Conservation (phyloP, 1,140 invertebrate genomes). For the Vanessa tameamea region DNA sequence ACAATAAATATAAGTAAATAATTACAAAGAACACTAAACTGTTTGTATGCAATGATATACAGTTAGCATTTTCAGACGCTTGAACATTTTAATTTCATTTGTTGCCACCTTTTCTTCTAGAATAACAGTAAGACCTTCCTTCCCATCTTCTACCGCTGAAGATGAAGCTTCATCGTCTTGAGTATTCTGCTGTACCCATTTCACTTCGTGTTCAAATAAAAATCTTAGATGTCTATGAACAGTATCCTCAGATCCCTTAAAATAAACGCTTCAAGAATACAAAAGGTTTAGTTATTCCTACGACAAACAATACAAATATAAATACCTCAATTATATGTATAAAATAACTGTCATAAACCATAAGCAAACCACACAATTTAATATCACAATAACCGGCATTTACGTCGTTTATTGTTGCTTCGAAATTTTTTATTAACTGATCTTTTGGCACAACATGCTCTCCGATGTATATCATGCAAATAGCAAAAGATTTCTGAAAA, state of each 20-base stretch:
- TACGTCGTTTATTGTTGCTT: conserved; percentile 55
- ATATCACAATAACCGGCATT: conserved; percentile 72
- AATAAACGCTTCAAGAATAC: background rate
- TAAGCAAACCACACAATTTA: conserved; percentile 60
- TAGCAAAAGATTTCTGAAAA: conserved; percentile 73
- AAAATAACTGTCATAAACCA: conserved; percentile 75
- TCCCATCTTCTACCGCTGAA: conserved; percentile 27
- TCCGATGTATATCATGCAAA: conserved; percentile 70
- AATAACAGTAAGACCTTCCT: conserved; percentile 38
- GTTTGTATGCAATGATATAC: conserved; percentile 69
- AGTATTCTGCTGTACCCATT: conserved; percentile 53
- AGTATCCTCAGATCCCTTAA: conserved; percentile 76
- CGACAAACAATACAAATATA: too few relatives aligned
- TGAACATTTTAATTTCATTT: conserved; percentile 54
- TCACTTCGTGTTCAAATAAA: conserved; percentile 56
- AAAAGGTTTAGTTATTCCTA: background rate
- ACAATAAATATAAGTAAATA: background rate
- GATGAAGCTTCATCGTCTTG: conserved; percentile 42
- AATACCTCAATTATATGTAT: conserved; percentile 73
- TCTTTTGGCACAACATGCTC: conserved; percentile 64
- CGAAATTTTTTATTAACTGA: conserved; percentile 58
- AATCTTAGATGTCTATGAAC: conserved; percentile 71
- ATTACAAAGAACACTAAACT: conserved; percentile 42
- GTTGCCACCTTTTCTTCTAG: conserved; percentile 35
- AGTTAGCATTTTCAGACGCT: conserved; percentile 58